A percentile compares a stretch with the other conserved stretches of the same genome.
phyloP scores from a whole-genome alignment of 2,888 invertebrate species.

The Enchytraeus crypticus region DNA sequence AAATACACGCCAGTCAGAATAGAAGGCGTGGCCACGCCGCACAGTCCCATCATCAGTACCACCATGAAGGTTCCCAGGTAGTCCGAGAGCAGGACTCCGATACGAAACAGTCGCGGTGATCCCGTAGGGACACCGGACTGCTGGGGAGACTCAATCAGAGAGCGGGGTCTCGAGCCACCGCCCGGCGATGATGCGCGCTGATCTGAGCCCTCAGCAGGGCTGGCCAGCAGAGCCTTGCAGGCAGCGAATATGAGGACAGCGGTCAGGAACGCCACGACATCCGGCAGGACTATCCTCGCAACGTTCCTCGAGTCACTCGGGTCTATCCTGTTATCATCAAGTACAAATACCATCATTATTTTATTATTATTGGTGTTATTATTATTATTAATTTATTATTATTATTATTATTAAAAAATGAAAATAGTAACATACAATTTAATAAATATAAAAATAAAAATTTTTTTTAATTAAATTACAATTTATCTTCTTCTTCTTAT shows the following conservation, averaged over 20 bases:
- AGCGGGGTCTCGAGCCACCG: background rate
- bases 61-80: conserved; percentile 35
- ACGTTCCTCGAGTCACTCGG: conserved; percentile 27
- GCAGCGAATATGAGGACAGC: conserved; percentile 34
- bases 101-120: background rate
- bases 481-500: too few relatives aligned
- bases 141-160: background rate
- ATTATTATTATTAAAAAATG: background rate
- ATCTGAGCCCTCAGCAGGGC: background rate
- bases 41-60: conserved; percentile 34
- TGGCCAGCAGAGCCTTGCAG: conserved; percentile 29
- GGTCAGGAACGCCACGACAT: conserved; percentile 35
- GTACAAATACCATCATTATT: background rate
- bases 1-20: conserved; percentile 76
- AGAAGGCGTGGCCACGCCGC: conserved; percentile 70
- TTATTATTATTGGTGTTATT: too few relatives aligned
- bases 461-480: too few relatives aligned
- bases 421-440: background rate
- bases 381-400: background rate
- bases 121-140: background rate
- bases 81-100: conserved; percentile 21
- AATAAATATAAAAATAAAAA: too few relatives aligned
- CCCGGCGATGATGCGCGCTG: background rate
- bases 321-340: conserved; percentile 20
- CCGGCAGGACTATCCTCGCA: conserved; percentile 39